Evolutionary conservation across 2,113 vertebrate genomes (phyloP).

Genomic region (Charina bottae): DNA sequence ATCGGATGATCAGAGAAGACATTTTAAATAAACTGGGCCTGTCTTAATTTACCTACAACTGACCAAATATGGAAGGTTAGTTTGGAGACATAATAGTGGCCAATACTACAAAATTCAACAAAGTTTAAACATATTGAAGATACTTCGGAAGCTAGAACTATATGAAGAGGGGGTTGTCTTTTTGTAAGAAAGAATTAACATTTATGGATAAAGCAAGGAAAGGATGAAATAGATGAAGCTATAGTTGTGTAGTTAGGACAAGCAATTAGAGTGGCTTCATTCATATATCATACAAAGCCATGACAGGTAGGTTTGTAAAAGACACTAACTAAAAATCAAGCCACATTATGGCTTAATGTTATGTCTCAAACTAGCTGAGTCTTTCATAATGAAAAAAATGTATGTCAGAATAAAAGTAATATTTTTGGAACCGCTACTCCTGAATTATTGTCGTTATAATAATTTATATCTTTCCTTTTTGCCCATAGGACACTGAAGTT

Average conservation of each 20-base stretch:
- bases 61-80: neutral
- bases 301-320: neutral
- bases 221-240: neutral
- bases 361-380: neutral
- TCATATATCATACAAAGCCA: neutral
- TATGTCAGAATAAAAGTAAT: neutral
- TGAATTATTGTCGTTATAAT: neutral
- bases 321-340: neutral
- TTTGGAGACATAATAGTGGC: neutral
- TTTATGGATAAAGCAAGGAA: neutral
- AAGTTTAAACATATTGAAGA: neutral
- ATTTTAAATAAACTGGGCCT: neutral
- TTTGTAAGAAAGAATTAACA: neutral
- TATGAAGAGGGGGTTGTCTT: neutral
- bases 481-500: neutral
- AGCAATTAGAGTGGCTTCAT: neutral
- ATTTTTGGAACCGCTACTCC: neutral
- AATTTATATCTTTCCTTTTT: neutral
- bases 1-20: neutral
- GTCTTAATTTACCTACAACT: neutral
- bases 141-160: neutral
- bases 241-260: neutral
- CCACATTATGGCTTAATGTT: neutral
- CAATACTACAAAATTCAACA: neutral
- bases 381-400: neutral